phyloP scores from a whole-genome alignment of 2,888 invertebrate genomes.

The Melanargia galathea region DNA sequence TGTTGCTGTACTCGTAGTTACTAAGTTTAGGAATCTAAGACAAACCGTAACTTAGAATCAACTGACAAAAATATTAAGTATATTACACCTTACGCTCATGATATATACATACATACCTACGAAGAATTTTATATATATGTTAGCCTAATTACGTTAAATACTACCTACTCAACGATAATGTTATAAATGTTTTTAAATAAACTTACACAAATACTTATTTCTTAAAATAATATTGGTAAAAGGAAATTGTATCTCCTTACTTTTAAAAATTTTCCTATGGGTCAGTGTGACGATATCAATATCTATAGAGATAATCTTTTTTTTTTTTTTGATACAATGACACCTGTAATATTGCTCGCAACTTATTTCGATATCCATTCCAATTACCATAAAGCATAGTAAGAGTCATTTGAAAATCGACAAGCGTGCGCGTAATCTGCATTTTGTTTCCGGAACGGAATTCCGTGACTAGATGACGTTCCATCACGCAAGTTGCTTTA shows the following conservation, averaged over 20 bases:
- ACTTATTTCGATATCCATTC: neutral
- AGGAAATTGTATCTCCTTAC: no score
- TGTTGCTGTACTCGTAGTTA: neutral
- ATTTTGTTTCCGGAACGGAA: constrained; percentile 38
- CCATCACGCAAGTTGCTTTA: constrained; percentile 29
- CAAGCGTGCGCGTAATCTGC: constrained; percentile 22
- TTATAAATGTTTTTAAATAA: no score
- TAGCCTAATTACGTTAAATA: no score
- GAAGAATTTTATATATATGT: no score
- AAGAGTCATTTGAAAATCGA: constrained; percentile 19
- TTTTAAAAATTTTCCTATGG: no score
- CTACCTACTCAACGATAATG: no score
- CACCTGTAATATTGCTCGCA: neutral
- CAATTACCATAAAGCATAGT: neutral
- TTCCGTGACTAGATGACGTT: constrained; percentile 29
- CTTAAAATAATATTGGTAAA: no score
- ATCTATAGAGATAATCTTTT: no score
- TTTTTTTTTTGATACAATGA: no score
- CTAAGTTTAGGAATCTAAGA: constrained; percentile 5
- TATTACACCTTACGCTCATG: neutral
- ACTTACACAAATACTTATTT: no score
- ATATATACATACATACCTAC: no score
- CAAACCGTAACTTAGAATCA: neutral
- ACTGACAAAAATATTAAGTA: neutral
- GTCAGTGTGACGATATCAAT: no score